Conservation (phyloP, 2,888 invertebrate species). For the Phyllotreta striolata region DNA sequence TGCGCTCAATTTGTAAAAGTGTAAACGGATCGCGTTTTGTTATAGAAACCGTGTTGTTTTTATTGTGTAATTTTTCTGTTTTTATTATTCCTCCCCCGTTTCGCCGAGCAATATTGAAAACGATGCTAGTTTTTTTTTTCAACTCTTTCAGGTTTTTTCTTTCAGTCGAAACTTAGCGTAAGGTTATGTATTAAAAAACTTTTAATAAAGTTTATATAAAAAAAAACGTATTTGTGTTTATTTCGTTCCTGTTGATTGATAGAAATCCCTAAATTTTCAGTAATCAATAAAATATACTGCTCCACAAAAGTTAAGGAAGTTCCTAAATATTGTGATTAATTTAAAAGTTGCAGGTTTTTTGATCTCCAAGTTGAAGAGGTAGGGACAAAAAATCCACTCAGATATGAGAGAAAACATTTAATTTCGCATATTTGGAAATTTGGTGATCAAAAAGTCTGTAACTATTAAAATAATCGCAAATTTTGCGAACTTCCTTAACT, state of each 20-base stretch:
- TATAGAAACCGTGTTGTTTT: conserved; percentile 51
- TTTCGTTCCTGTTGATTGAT: too few species aligned
- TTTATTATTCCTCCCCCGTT: conserved; percentile 43
- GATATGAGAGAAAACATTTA: too few species aligned
- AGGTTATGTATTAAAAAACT: conserved; percentile 57
- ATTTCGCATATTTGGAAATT: too few species aligned
- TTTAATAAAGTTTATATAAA: conserved; percentile 59
- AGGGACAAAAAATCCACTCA: too few species aligned
- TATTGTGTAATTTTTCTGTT: conserved; percentile 45
- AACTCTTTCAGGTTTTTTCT: conserved; percentile 36
- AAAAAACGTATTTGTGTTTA: conserved; percentile 40
- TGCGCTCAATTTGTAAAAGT: conserved; percentile 50
- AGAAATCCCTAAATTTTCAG: not conserved
- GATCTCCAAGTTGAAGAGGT: too few species aligned
- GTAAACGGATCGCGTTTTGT: conserved; percentile 46
- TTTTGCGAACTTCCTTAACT: too few species aligned
- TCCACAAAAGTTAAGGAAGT: too few species aligned
- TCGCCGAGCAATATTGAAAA: conserved; percentile 33
- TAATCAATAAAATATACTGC: conserved; percentile 7
- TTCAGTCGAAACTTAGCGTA: conserved; percentile 49
- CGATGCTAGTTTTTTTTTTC: conserved; percentile 36
- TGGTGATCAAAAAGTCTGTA: too few species aligned
- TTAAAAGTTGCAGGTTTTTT: too few species aligned
- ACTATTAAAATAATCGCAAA: too few species aligned
- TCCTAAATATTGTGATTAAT: too few species aligned